Evolutionary conservation across 1,140 invertebrate genomes (phyloP).

Genomic region (Triops cancriformis): DNA sequence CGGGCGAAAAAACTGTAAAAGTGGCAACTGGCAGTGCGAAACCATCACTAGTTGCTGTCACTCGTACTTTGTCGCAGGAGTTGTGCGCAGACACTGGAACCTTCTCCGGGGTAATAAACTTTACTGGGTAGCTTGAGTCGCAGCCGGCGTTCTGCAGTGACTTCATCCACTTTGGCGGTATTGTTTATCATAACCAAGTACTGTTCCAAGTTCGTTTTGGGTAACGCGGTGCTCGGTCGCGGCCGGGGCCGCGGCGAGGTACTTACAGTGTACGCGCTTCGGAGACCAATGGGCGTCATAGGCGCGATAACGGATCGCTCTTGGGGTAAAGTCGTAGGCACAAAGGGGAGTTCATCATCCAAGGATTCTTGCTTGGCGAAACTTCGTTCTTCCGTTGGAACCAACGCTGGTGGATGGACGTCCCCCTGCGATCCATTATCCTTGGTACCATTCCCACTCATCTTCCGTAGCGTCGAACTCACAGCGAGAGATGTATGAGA

Average conservation of each 20-base stretch:
- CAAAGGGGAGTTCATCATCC: slow-evolving; percentile 74
- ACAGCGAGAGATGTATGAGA: neutral
- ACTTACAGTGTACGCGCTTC: neutral
- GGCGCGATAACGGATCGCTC: slow-evolving; percentile 70
- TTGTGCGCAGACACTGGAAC: neutral
- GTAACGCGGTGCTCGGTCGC: neutral
- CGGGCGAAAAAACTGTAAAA: neutral
- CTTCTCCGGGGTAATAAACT: neutral
- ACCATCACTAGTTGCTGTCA: neutral
- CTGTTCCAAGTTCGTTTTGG: slow-evolving; percentile 32
- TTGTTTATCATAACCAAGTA: slow-evolving; percentile 3
- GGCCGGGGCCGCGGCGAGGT: neutral
- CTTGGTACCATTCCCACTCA: slow-evolving; percentile 43
- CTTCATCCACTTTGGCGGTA: slow-evolving; percentile 10
- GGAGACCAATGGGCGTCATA: slow-evolving; percentile 60
- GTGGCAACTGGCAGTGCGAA: neutral
- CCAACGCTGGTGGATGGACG: neutral
- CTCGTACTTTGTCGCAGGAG: neutral
- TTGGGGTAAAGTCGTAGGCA: slow-evolving; percentile 71
- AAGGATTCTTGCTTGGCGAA: slow-evolving; percentile 69
- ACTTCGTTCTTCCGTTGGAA: slow-evolving; percentile 26
- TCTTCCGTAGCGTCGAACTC: neutral
- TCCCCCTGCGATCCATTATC: slow-evolving; percentile 32
- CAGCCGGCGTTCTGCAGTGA: slow-evolving; percentile 12
- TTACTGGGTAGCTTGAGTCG: neutral